Percentiles rank a stretch among this genome's conserved stretches.
phyloP scores from a whole-genome alignment of 2,113 vertebrate genomes.

The Cephalopholis sonnerati region DNA sequence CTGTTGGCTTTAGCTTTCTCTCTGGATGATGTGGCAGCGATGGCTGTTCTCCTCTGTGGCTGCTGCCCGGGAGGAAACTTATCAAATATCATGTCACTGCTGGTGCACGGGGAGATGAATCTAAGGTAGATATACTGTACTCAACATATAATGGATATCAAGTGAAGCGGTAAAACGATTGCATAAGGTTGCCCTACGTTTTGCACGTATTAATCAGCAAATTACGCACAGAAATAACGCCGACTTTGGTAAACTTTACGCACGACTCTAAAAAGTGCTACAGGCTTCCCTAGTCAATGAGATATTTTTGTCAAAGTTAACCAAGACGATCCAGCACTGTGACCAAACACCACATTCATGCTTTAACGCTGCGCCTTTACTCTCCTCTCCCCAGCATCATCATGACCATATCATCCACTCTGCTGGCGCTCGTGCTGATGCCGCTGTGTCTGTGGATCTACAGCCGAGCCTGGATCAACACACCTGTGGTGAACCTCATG shows the following conservation, averaged over 20 bases:
- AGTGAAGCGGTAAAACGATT: neutral
- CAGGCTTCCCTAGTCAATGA: neutral
- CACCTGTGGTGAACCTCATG: conserved; percentile 91
- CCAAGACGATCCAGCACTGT: neutral
- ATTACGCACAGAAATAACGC: neutral
- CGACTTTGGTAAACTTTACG: neutral
- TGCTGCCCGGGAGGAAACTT: conserved; percentile 97
- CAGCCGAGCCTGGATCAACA: conserved; percentile 96
- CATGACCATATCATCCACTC: conserved; percentile 97
- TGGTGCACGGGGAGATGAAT: conserved; percentile 97
- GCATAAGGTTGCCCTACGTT: neutral
- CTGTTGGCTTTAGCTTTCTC: conserved; percentile 91
- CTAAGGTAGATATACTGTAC: conserved; percentile 88
- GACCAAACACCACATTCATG: neutral
- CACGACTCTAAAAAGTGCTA: neutral
- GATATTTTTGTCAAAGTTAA: neutral
- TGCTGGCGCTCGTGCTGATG: conserved; percentile 95
- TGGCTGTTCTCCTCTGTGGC: conserved; percentile 95
- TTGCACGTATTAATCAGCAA: neutral
- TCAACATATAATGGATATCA: neutral
- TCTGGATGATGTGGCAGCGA: conserved; percentile 93
- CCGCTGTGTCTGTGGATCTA: conserved; percentile 97
- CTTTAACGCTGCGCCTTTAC: conserved; percentile 12
- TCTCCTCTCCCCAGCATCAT: conserved; percentile 87
- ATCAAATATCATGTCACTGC: conserved; percentile 95